Evolutionary conservation across 2,113 vertebrate genomes (phyloP), one percentile per base, ranked within the genome.

Genomic region (Rhinolophus sinicus): DNA sequence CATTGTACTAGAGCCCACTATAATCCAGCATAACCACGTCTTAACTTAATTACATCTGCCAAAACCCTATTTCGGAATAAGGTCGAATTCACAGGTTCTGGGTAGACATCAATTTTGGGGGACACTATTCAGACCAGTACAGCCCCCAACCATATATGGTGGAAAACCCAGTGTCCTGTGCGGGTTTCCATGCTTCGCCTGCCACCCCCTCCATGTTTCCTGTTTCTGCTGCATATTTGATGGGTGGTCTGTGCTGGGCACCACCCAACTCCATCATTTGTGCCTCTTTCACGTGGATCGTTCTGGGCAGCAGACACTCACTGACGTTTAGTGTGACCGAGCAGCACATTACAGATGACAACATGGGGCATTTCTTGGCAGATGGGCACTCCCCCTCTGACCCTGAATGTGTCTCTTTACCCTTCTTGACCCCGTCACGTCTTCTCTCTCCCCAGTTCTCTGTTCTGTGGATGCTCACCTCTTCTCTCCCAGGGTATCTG

Each of bases 271-370:
- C 16, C 58, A 16, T 35, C 12, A 5, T 12, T 1, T 18, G 40
- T 8, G 38, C 54, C 1, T 1, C 6, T 1, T 60, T 64, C 65
- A 2, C n/a, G 3, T 2, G 1, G 24, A 77, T 3, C 0, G 3
- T 22, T 65, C 47, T 13, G 35, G 77, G 82, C 8, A n/a, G 81
- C 44, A 10, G n/a, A 5, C 19, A 3, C 8, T 44, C 54, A 9
- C 50, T 38, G 13, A 40, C 58, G 73, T 50, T 30, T 33, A 7
- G 26, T 24, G 77, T 33, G 19, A 54, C 0, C 1, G 69, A n/a
- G 22, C 8, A 7, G 16, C 18, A 5, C 13, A 1, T 5, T 8
- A 33, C n/a, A 24, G 81, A 19, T 2, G 52, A 15, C 64, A 40
- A 5, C 5, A 0, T 0, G 0, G 62, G 13, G 22, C 8, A 0